phyloP scores from a whole-genome alignment of 2,113 vertebrate genomes.

The Epinephelus moara region DNA sequence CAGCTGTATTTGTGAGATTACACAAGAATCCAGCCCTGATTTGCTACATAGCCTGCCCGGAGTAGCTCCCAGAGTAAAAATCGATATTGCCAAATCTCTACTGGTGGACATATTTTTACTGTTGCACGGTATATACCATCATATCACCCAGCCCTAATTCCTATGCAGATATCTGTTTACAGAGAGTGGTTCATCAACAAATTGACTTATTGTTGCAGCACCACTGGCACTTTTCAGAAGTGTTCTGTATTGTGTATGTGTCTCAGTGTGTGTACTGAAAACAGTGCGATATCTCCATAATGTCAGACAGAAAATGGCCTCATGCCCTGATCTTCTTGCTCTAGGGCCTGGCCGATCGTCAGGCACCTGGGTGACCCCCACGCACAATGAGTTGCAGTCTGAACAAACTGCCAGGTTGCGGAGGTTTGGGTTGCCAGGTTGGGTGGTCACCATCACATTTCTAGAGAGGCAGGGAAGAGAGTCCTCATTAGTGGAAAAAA shows the following conservation, averaged over 20 bases:
- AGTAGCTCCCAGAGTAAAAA: no score
- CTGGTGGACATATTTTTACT: no score
- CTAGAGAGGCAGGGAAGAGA: constrained; percentile 29
- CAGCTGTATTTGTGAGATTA: no score
- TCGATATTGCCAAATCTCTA: no score
- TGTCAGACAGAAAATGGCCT: constrained; percentile 41
- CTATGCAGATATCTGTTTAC: no score
- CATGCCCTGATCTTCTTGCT: constrained; percentile 50
- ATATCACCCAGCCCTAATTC: no score
- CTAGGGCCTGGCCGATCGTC: constrained; percentile 46
- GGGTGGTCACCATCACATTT: constrained; percentile 63
- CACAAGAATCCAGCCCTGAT: no score
- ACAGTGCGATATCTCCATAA: constrained; percentile 15
- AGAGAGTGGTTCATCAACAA: not conserved
- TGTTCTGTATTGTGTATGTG: not conserved
- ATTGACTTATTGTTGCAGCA: not conserved
- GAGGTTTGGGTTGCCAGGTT: constrained; percentile 44
- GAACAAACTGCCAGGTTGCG: constrained; percentile 52
- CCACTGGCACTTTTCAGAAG: not conserved
- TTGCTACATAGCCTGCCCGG: no score
- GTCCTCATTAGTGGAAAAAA: constrained; percentile 63
- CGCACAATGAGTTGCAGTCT: not conserved
- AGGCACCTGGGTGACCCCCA: constrained; percentile 45
- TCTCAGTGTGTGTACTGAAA: constrained; percentile 6
- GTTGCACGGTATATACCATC: no score